phyloP scores from a whole-genome alignment of 2,888 invertebrate species.

The Anaspis maculata region DNA sequence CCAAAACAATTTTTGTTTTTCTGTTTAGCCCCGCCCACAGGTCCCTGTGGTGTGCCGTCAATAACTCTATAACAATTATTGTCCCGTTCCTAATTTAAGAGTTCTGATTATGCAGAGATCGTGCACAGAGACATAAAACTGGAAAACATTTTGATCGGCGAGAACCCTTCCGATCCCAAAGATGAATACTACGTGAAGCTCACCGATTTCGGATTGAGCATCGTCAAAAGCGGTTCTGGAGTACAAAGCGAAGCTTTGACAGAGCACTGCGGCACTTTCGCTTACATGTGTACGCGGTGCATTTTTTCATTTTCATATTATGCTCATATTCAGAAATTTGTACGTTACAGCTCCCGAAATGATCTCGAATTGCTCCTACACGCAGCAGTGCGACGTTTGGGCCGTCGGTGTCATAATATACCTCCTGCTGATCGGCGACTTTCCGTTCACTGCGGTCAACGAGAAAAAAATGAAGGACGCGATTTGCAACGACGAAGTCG shows the following conservation, averaged over 20 bases:
- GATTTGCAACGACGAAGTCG: slow-evolving; percentile 34
- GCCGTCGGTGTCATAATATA: slow-evolving; percentile 50
- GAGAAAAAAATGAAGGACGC: slow-evolving; percentile 30
- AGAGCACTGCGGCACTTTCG: slow-evolving; percentile 49
- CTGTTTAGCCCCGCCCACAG: too few relatives aligned
- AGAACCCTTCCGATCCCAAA: slow-evolving; percentile 41
- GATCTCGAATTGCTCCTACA: slow-evolving; percentile 45
- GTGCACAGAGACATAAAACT: slow-evolving; percentile 45
- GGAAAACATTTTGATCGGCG: slow-evolving; percentile 45
- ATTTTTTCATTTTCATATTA: slow-evolving; percentile 1
- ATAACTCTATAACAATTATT: too few relatives aligned
- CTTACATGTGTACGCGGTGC: slow-evolving; percentile 47
- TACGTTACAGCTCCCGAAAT: slow-evolving; percentile 53
- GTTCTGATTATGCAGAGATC: slow-evolving; percentile 39
- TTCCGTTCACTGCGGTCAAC: slow-evolving; percentile 34
- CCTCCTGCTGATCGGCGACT: slow-evolving; percentile 38
- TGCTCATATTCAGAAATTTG: neutral
- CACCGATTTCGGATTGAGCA: slow-evolving; percentile 51
- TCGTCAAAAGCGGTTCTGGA: slow-evolving; percentile 42
- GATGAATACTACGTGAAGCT: slow-evolving; percentile 48
- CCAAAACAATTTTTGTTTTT: too few relatives aligned
- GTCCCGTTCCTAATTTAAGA: slow-evolving; percentile 4
- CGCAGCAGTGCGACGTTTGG: slow-evolving; percentile 53
- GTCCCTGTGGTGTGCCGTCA: too few relatives aligned
- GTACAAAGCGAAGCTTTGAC: slow-evolving; percentile 47